These are phyloP conservation scores for Squalus acanthias DNA, from an alignment of 2,797 vertebrate species.

Conservation along the genomic window DNA sequence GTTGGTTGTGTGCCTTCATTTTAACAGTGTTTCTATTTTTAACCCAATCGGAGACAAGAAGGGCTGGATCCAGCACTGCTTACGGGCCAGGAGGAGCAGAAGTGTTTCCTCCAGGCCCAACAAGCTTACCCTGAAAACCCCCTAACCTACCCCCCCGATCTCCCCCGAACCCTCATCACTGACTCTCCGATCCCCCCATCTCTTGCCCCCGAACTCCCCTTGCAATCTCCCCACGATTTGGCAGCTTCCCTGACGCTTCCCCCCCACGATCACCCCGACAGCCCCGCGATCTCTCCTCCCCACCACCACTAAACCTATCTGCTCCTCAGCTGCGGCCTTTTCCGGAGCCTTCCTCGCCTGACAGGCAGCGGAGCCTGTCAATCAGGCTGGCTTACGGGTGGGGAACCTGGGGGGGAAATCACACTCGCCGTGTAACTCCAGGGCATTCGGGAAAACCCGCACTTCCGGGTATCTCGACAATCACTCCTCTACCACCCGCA, in stretches of 20 bases:
- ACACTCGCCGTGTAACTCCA: not conserved
- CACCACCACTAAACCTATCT: not conserved
- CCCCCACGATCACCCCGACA: not conserved
- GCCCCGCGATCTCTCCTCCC: not conserved
- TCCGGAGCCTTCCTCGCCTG: not conserved
- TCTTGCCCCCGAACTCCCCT: not conserved
- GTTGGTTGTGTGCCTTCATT: not conserved
- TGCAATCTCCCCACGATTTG: not conserved
- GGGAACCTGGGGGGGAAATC: not conserved
- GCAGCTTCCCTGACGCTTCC: not conserved
- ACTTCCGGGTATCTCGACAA: not conserved
- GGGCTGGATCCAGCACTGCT: not conserved
- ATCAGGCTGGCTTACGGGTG: not conserved
- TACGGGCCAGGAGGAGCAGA: no score
- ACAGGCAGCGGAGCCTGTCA: not conserved
- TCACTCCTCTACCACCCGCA: not conserved
- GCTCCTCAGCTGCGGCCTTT: not conserved
- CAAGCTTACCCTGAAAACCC: not conserved
- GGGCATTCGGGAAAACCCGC: not conserved
- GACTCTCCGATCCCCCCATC: not conserved
- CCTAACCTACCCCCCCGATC: not conserved
- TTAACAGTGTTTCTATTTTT: not conserved
- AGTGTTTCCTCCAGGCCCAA: not conserved
- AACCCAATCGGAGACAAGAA: not conserved
- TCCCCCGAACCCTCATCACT: not conserved